Evolutionary conservation across 2,888 invertebrate genomes (phyloP).

Genomic region (Deilephila porcellus): DNA sequence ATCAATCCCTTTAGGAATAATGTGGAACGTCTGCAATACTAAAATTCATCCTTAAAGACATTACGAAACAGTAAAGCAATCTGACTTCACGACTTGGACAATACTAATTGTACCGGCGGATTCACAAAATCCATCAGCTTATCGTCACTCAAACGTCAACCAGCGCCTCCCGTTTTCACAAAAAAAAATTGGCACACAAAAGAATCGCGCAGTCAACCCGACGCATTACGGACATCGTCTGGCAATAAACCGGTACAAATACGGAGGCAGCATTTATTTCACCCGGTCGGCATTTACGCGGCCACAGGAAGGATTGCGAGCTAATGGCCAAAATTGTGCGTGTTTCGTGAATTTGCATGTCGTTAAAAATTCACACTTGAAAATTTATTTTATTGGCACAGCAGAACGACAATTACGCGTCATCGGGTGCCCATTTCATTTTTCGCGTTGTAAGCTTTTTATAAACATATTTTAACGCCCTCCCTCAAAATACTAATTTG

Average conservation of each 20-base stretch:
- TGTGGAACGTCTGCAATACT: no score
- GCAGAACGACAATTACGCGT: conserved; percentile 30
- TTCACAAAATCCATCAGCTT: no score
- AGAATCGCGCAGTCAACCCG: conserved; percentile 34
- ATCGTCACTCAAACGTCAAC: no score
- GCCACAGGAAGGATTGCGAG: conserved; percentile 36
- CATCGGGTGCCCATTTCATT: conserved; percentile 22
- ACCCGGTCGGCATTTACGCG: conserved; percentile 47
- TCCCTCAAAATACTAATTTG: conserved; percentile 7
- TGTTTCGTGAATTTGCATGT: conserved; percentile 46
- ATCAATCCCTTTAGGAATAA: no score
- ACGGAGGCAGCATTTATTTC: conserved; percentile 51
- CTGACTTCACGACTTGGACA: no score
- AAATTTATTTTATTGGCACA: conserved; percentile 49
- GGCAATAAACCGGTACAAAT: conserved; percentile 50
- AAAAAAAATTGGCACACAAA: not conserved
- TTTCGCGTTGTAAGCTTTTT: conserved; percentile 23
- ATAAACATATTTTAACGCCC: not conserved
- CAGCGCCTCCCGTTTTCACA: no score
- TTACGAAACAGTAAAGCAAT: no score
- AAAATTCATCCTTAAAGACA: no score
- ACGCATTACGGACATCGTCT: conserved; percentile 47
- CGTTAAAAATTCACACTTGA: conserved; percentile 48
- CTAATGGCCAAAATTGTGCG: conserved; percentile 45
- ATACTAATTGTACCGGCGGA: no score